Percentiles rank a stretch among this genome's conserved stretches.
phyloP scores from a whole-genome alignment of 1,140 invertebrate species.

The Bombus confusus region DNA sequence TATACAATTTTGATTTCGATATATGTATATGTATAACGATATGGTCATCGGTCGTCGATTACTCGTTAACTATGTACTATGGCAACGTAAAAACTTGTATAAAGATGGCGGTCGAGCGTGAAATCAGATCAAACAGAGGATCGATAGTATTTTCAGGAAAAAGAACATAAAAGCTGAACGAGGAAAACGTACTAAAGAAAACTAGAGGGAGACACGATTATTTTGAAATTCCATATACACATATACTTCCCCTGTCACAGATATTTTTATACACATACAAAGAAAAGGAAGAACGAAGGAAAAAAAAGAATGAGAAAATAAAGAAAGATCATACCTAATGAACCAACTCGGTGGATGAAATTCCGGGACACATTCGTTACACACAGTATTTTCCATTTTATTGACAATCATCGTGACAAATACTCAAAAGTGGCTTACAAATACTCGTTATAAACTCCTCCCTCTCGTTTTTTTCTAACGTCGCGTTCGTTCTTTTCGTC shows the following conservation, averaged over 20 bases:
- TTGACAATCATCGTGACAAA: constrained; percentile 77
- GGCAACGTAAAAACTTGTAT: constrained; percentile 76
- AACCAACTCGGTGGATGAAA: constrained; percentile 3
- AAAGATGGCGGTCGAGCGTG: constrained; percentile 47
- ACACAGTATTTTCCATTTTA: constrained; percentile 71
- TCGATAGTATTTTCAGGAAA: neutral
- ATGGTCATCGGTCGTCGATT: constrained; percentile 64
- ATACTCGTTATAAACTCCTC: constrained; percentile 69
- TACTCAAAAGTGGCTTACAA: constrained; percentile 74
- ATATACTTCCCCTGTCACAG: neutral
- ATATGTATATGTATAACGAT: constrained; percentile 48
- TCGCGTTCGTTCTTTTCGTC: constrained; percentile 38
- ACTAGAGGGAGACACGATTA: constrained; percentile 19
- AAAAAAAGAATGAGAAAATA: neutral
- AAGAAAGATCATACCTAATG: neutral
- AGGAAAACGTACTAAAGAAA: constrained; percentile 62
- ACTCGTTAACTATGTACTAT: constrained; percentile 71
- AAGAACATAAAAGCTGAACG: constrained; percentile 61
- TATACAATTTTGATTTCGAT: constrained; percentile 81
- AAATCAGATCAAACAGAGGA: constrained; percentile 13
- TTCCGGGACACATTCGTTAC: constrained; percentile 54
- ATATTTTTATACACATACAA: too few relatives aligned
- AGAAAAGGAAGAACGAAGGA: neutral
- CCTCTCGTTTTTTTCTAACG: constrained; percentile 35
- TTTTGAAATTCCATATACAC: neutral